A percentile compares a stretch with the other conserved stretches of the same genome.
Evolutionary conservation across 2,797 vertebrate genomes (phyloP).

Genomic region (Anguilla obscura): DNA sequence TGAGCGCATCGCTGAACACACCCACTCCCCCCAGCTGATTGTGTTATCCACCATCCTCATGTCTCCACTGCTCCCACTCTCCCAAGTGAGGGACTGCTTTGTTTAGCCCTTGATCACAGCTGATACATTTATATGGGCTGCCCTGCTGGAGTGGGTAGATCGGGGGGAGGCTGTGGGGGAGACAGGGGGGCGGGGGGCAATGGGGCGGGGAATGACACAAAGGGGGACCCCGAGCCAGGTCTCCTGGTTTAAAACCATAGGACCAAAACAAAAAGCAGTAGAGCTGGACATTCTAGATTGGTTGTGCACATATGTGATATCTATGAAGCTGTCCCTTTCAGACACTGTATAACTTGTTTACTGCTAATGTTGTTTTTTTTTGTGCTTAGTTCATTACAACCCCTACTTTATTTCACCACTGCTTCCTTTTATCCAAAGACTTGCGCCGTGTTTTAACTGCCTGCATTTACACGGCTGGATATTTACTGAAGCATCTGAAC

Average conservation of each 20-base stretch:
- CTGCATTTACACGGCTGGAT: neutral
- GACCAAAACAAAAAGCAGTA: neutral
- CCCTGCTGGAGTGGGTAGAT: neutral
- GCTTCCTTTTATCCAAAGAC: neutral
- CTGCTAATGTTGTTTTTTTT: neutral
- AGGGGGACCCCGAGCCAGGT: neutral
- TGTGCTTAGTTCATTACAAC: neutral
- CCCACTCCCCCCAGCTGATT: neutral
- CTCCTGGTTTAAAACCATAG: neutral
- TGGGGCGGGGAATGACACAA: neutral
- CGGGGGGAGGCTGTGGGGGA: neutral
- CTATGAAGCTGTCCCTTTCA: no score
- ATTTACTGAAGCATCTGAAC: neutral
- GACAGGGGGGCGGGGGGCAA: neutral
- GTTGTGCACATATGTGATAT: neutral
- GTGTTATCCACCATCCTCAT: neutral
- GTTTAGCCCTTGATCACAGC: neutral
- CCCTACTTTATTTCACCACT: neutral
- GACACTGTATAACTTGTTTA: no score
- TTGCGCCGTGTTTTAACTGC: neutral
- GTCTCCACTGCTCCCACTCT: neutral
- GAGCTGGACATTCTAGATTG: neutral
- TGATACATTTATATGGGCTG: neutral
- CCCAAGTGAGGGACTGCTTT: neutral
- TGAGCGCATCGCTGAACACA: slow-evolving; percentile 5